Evolutionary conservation across 2,797 vertebrate species (phyloP), one percentile per base, ranked within the genome.

Genomic region (Mormyrops attenuatus): DNA sequence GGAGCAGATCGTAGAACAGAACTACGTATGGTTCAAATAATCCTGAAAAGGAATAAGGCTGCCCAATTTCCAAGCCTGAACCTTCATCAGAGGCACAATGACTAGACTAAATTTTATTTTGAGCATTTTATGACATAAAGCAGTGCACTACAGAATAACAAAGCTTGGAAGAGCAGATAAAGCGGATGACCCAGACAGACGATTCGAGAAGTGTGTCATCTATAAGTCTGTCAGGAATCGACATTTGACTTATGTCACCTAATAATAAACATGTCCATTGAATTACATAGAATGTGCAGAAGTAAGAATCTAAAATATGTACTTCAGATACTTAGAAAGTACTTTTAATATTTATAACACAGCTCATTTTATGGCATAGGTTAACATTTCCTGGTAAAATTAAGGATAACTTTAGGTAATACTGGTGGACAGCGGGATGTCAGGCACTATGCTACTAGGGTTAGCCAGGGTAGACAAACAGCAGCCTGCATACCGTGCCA

Each of bases 401-500:
- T 6, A 15, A 73, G 69, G 13, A 41, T 38, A 38, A 73, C 15
- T 41, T 73, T 34, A 2, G 17, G 69, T 38, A 7, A 20, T 6
- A 41, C 17, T 15, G 69, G 30, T 17, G 38, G 30, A 2, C 2
- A 15, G 13, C 66, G 13, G 30, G 15, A 73, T 2, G 66, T 6
- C 15, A 17, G 66, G 66, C 66, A 38, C 13, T 6, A 5, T 15
- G 66, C 34, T 7, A 38, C 69, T 7, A 17, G 5, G 34, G 13
- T 38, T 6, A 41, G 15, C 15, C 44, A 85, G 47, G 49, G 44
- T 6, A 26, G 2, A 1, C 11, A 7, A 50, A 15, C 20, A 2
- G 69, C 30, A 17, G 69, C 69, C 34, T 69, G 86, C 89, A 89
- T 97, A 99, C 99, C 99, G 97, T 84, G 98, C 98, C 92, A 99